These are phyloP conservation scores for Pachliopta kotzebuea DNA, from an alignment of 2,888 invertebrate species.

Conservation along the genomic window DNA sequence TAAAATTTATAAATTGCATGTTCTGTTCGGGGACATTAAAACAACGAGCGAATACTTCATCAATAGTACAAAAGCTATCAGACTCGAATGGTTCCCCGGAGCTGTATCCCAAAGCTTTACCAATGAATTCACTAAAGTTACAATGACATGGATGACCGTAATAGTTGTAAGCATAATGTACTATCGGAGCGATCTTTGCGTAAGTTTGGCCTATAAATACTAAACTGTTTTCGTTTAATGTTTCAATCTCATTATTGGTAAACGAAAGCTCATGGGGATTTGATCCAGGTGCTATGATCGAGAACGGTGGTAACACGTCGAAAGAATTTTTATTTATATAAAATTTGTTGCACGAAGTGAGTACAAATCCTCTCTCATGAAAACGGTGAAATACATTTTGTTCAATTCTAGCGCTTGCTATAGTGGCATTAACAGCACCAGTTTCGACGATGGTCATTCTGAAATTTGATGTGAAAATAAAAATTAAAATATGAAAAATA, in stretches of 20 bases:
- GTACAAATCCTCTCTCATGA: slow-evolving; percentile 79
- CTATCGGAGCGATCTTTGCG: slow-evolving; percentile 57
- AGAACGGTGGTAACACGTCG: slow-evolving; percentile 75
- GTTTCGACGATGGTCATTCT: slow-evolving; percentile 82
- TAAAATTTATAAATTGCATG: slow-evolving; percentile 82
- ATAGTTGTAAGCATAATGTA: slow-evolving; percentile 81
- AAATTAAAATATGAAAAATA: too few relatives aligned
- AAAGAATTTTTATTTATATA: slow-evolving; percentile 84
- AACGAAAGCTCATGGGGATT: slow-evolving; percentile 81
- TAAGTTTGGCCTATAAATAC: slow-evolving; percentile 80
- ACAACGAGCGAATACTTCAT: slow-evolving; percentile 81
- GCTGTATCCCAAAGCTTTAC: slow-evolving; percentile 60
- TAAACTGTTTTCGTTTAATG: slow-evolving; percentile 73
- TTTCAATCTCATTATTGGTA: slow-evolving; percentile 68
- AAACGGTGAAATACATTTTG: slow-evolving; percentile 83
- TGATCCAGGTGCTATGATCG: slow-evolving; percentile 72
- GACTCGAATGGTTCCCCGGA: slow-evolving; percentile 62
- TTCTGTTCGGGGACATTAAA: slow-evolving; percentile 83
- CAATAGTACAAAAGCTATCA: slow-evolving; percentile 83
- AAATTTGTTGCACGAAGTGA: slow-evolving; percentile 84
- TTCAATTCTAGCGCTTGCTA: slow-evolving; percentile 80
- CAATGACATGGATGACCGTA: slow-evolving; percentile 84
- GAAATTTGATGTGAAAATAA: slow-evolving; percentile 45
- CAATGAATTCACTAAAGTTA: slow-evolving; percentile 80
- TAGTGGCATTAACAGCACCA: slow-evolving; percentile 83